Evolutionary conservation across 1,140 invertebrate genomes (phyloP).

Genomic region (Zaprionus africanus): DNA sequence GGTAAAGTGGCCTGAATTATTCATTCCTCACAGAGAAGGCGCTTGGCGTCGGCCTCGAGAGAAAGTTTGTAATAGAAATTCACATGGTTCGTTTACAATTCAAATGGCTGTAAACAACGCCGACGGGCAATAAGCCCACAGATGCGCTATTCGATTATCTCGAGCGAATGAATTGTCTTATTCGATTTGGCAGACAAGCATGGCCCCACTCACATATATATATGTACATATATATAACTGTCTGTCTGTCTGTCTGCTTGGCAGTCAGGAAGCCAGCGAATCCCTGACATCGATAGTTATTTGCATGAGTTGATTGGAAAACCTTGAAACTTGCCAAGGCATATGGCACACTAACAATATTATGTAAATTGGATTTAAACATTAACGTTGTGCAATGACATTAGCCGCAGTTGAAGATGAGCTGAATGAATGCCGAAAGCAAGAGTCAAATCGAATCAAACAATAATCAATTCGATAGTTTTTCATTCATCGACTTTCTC

Average conservation of each 20-base stretch:
- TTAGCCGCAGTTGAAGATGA: neutral
- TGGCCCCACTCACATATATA: conserved; percentile 13
- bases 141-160: conserved; percentile 72
- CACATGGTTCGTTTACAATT: conserved; percentile 63
- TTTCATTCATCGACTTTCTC: neutral
- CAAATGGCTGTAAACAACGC: conserved; percentile 59
- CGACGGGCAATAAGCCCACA: conserved; percentile 50
- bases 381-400: conserved; percentile 39
- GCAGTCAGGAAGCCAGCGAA: conserved; percentile 4
- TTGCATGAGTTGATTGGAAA: conserved; percentile 74
- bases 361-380: conserved; percentile 66
- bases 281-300: conserved; percentile 58
- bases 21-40: conserved; percentile 8
- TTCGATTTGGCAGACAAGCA: conserved; percentile 65
- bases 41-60: conserved; percentile 12
- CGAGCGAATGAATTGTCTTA: conserved; percentile 79
- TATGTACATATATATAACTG: neutral
- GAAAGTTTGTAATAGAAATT: conserved; percentile 57
- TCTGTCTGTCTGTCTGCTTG: neutral
- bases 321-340: conserved; percentile 66
- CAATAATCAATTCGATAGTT: neutral
- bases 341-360: conserved; percentile 49
- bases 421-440: neutral
- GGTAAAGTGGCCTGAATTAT: conserved; percentile 33
- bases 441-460: neutral